phyloP scores from a whole-genome alignment of 2,888 invertebrate species.

The Tillus elongatus region DNA sequence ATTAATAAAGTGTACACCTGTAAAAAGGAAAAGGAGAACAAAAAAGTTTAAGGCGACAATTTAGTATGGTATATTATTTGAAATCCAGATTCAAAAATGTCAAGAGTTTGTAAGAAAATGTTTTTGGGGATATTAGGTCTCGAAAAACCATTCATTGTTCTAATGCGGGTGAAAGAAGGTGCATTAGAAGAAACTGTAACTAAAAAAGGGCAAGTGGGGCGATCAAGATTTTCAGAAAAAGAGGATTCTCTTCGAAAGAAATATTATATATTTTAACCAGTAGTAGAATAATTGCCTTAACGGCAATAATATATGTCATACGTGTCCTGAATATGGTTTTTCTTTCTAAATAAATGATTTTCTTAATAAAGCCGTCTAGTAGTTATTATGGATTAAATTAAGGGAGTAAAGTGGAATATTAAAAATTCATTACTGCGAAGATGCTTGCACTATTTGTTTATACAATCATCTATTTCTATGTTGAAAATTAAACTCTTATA shows the following conservation, averaged over 20 bases:
- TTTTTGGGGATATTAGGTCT: constrained; percentile 3
- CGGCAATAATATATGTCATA: too few species aligned
- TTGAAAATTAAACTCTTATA: too few species aligned
- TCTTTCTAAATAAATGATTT: too few species aligned
- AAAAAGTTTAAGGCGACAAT: neutral
- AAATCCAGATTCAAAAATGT: constrained; percentile 3
- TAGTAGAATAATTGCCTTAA: too few species aligned
- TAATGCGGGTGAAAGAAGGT: constrained; percentile 2
- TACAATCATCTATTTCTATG: too few species aligned
- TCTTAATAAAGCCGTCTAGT: too few species aligned
- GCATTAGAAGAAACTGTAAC: constrained; percentile 1
- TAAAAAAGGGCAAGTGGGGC: constrained; percentile 1
- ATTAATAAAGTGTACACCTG: neutral
- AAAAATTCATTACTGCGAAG: too few species aligned
- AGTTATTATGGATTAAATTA: too few species aligned
- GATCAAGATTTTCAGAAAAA: constrained; percentile 2
- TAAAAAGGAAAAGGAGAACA: constrained; percentile 3
- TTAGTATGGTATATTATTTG: constrained; percentile 1
- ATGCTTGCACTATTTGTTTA: too few species aligned
- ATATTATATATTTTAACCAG: too few species aligned
- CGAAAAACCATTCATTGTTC: neutral
- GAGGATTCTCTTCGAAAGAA: constrained; percentile 1
- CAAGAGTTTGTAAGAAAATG: constrained; percentile 3
- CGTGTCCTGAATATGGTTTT: too few species aligned
- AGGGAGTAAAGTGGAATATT: too few species aligned